Base-by-base conservation (phyloP, 1,140 invertebrate genomes). In the Platyscapa corneri region DNA sequence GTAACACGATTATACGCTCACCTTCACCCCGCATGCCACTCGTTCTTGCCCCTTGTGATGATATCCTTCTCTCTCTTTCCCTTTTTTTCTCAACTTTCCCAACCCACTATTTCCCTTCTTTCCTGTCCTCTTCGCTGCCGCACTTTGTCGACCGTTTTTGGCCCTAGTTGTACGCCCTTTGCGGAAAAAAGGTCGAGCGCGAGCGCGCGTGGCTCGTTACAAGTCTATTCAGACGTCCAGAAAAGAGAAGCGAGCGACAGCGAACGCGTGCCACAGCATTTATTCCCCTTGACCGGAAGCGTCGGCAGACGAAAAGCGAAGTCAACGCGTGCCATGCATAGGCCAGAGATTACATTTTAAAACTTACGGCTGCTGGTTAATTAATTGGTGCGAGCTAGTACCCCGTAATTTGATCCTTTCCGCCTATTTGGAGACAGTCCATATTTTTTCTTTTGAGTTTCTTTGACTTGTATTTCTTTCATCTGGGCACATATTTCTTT, bases 1-100 rank as follows among this genome's bases (percentile, higher is more conserved):
- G 92, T 93, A 93, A 93, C 92, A 91, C 91, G 92, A 93, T 93
- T 93, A 93, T 90, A 92, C 91, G 92, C 91, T 91, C 89, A 87
- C 86, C 89, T 82, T 89, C 89, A 88, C 88, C 87, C 87, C 87
- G 84, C 78, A 78, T 84, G 88, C 87, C 81, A 60, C 49, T 86
- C 81, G 88, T 90, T 87, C 77, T 82, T 89, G 83, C 67, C 86
- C 88, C 89, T 74, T 86, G 88, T 85, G 88, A 82, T 88, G 87
- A 88, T 85, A 85, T 82, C 79, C 87, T 86, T 85, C 87, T 79
- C 64, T 87, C 85, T 86, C 87, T 85, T 32, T 82, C 77, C 87
- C 86, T 79, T 88, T 87, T 84, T 84, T 76, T 12, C 27, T 42
- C 70, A 39, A 42, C 37, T 32, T 16, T 79, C 86, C 84, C 53